Evolutionary conservation across 2,888 invertebrate genomes (phyloP).

Genomic region (Trachelus stipa): DNA sequence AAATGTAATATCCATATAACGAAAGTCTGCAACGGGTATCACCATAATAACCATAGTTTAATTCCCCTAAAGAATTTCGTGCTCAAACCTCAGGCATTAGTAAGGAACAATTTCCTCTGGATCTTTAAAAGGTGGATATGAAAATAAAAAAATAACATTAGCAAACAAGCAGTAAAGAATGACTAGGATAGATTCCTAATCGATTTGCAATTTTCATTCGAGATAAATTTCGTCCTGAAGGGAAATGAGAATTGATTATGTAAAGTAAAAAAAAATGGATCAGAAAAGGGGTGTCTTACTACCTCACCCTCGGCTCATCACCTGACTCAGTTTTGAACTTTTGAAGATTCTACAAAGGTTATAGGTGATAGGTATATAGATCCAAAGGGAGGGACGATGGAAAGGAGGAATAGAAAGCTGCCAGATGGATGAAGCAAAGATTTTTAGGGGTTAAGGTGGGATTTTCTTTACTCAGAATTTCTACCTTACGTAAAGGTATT

Average conservation of each 20-base stretch:
- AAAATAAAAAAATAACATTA: not conserved
- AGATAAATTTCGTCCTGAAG: not conserved
- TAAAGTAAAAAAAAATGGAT: not conserved
- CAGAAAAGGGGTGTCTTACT: not conserved
- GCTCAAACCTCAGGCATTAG: not conserved
- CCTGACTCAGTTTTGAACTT: not conserved
- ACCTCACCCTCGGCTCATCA: not conserved
- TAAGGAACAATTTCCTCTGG: not conserved
- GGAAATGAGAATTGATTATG: not conserved
- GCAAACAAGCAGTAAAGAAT: not conserved
- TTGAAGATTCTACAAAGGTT: not conserved
- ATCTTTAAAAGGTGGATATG: not conserved
- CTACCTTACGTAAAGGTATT: not conserved
- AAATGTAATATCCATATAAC: not conserved
- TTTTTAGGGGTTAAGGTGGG: not conserved
- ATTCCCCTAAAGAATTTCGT: not conserved
- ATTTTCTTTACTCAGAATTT: not conserved
- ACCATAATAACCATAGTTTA: not conserved
- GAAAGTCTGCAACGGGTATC: not conserved
- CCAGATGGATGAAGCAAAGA: not conserved
- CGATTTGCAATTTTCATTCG: not conserved
- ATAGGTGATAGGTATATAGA: not conserved
- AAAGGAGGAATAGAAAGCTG: not conserved
- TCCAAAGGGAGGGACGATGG: not conserved
- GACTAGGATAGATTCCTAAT: not conserved